Evolutionary conservation across 2,113 vertebrate species (phyloP), one percentile per base, ranked within the genome.

Genomic region (Vulpes ferrilata): DNA sequence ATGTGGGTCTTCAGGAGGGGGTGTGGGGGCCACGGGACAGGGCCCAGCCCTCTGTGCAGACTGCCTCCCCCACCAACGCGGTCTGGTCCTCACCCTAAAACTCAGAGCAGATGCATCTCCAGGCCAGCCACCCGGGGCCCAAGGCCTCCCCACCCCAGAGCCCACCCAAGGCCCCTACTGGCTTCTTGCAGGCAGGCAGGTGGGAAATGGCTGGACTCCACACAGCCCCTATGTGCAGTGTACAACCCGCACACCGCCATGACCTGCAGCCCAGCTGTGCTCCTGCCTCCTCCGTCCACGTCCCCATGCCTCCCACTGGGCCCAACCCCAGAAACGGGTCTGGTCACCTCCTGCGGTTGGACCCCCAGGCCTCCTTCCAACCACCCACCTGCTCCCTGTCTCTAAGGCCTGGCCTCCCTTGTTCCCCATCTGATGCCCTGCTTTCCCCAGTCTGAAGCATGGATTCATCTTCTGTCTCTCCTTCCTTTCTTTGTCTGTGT

Each of bases 81-180:
- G 43, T 65, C 53, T n/a, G 1, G 30, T 57, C 43, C 71, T 48
- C 25, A 23, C 5, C 19, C 16, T 38, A 27, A 85, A n/a, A 87
- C 9, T 51, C 55, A 71, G 12, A 79, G 92, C 38, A 51, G 35
- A 48, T 55, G 23, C 22, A 67, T 16, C 16, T 30, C 65, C 83
- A 35, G 38, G 23, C 4, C 64, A 17, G 0, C 1, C 10, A 11
- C 1, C 16, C 9, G 1, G 5, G 8, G 25, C 12, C 11, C 22
- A 59, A 27, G 8, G 17, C 25, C 25, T 11, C 0, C 25, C 23
- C 51, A 22, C 48, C 10, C 0, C 32, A 57, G n/a, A 90, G 7
- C 55, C 55, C 23, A 16, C 38, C 30, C 55, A 25, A 60, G 23
- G 22, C n/a, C 32, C 48, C 51, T n/a, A 20, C 57, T 43, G 11